These are phyloP conservation scores for Grammomys dolichurus DNA, from an alignment of 2,113 vertebrate species.

Conservation along the genomic window DNA sequence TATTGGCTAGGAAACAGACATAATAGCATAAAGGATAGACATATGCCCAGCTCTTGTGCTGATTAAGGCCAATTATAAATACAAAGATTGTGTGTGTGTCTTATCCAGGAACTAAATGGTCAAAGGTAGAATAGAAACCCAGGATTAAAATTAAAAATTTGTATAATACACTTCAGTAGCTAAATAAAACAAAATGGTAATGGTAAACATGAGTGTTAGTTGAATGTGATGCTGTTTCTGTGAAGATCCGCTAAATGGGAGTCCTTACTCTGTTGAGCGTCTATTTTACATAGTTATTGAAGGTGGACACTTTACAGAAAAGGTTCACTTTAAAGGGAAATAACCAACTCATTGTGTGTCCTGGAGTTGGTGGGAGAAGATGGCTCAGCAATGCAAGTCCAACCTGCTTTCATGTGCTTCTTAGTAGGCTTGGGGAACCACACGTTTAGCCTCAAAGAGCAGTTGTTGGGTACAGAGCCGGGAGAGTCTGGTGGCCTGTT, in stretches of 20 bases:
- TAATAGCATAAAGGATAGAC: too few relatives aligned
- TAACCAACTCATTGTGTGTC: too few relatives aligned
- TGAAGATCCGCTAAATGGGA: background rate
- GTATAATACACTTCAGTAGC: background rate
- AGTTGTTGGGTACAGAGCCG: background rate
- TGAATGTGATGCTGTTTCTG: background rate
- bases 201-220: background rate
- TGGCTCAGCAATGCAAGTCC: rapidly evolving
- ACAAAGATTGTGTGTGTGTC: too few relatives aligned
- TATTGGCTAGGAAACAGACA: too few relatives aligned
- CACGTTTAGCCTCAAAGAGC: background rate
- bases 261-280: background rate
- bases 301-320: background rate
- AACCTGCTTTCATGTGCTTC: background rate
- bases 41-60: too few relatives aligned
- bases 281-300: background rate
- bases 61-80: too few relatives aligned
- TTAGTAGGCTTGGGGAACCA: background rate
- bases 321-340: background rate
- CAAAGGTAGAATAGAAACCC: too few relatives aligned
- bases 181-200: background rate
- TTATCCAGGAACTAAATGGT: too few relatives aligned
- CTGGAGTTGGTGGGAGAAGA: background rate
- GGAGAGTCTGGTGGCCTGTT: background rate
- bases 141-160: too few relatives aligned